Conservation (phyloP, 2,888 invertebrate species). For the Tetrapedia diversipes region DNA sequence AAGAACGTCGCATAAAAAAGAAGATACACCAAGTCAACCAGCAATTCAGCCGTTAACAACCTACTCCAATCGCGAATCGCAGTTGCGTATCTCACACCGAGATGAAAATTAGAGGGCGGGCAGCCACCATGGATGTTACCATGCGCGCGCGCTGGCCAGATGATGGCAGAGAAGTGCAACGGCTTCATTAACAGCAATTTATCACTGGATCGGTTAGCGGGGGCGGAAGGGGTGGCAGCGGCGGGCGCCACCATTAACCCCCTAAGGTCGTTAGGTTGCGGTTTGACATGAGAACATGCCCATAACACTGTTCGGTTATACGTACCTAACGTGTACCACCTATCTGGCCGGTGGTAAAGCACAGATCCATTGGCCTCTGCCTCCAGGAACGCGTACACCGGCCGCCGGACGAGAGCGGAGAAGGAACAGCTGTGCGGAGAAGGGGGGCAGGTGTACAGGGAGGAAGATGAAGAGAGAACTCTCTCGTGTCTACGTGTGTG, state of each 20-base stretch:
- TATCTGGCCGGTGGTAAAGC: slow-evolving; percentile 66
- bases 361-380: slow-evolving; percentile 58
- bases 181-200: slow-evolving; percentile 79
- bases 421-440: not conserved
- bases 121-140: slow-evolving; percentile 5
- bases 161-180: slow-evolving; percentile 66
- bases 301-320: slow-evolving; percentile 79
- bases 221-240: slow-evolving; percentile 59
- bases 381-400: slow-evolving; percentile 46
- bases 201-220: slow-evolving; percentile 74
- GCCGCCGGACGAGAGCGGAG: slow-evolving; percentile 8
- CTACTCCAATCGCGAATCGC: slow-evolving; percentile 66
- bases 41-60: slow-evolving; percentile 52
- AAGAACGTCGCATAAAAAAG: slow-evolving; percentile 40
- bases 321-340: slow-evolving; percentile 65
- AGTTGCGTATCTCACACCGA: slow-evolving; percentile 42
- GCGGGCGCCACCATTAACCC: slow-evolving; percentile 76
- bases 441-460: not conserved
- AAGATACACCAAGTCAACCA: not conserved
- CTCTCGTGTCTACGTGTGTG: too few relatives aligned
- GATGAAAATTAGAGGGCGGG: not conserved
- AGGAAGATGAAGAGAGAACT: slow-evolving; percentile 34
- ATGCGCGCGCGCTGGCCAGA: slow-evolving; percentile 16
- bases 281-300: slow-evolving; percentile 80
- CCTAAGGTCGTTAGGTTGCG: slow-evolving; percentile 81